phyloP scores from a whole-genome alignment of 1,140 invertebrate species.

The Papilio aristodemus region DNA sequence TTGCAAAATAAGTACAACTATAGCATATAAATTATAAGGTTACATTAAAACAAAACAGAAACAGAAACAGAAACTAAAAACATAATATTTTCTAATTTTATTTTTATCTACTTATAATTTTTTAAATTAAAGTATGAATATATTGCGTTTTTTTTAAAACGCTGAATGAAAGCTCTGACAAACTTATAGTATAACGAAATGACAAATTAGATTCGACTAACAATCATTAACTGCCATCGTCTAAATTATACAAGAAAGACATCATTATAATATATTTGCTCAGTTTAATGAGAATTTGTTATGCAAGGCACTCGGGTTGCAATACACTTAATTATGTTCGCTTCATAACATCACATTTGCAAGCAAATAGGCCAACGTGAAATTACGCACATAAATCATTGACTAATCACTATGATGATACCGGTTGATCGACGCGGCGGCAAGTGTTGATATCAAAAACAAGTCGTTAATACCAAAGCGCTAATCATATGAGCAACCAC shows the following conservation, averaged over 20 bases:
- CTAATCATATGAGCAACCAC: constrained; percentile 48
- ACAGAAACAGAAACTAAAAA: too few species aligned
- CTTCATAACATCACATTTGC: constrained; percentile 24
- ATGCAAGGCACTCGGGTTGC: constrained; percentile 3
- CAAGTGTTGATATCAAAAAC: constrained; percentile 48
- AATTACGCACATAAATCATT: constrained; percentile 58
- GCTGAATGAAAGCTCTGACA: not conserved
- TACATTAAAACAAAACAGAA: too few species aligned
- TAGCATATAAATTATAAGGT: too few species aligned
- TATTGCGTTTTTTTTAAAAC: too few species aligned
- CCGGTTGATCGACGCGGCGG: constrained; percentile 55
- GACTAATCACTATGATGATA: constrained; percentile 49
- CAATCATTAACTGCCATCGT: not conserved
- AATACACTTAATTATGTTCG: constrained; percentile 23
- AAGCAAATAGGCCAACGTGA: constrained; percentile 34
- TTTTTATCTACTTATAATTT: too few species aligned
- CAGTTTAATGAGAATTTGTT: constrained; percentile 15
- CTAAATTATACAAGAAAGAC: constrained; percentile 8
- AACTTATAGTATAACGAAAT: not conserved
- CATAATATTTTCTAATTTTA: too few species aligned
- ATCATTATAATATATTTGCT: constrained; percentile 14
- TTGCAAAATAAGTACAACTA: too few species aligned
- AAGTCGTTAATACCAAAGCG: constrained; percentile 48
- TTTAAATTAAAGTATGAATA: too few species aligned
- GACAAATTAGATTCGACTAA: not conserved